phyloP scores from a whole-genome alignment of 2,888 invertebrate genomes.

The Punctoribates punctum region DNA sequence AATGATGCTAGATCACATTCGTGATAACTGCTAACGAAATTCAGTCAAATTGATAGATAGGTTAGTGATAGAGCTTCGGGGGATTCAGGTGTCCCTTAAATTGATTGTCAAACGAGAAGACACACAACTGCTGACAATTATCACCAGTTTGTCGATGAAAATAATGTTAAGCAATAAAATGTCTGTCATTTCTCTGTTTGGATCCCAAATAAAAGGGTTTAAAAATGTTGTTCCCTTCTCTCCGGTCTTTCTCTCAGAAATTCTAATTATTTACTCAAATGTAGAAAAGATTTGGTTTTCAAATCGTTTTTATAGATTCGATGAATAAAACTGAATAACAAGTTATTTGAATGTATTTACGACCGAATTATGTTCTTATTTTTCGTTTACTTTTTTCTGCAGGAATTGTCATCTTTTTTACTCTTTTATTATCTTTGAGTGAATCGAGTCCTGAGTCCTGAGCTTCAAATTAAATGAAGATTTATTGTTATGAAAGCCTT shows the following conservation, averaged over 20 bases:
- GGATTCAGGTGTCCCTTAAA: neutral
- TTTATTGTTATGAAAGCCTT: neutral
- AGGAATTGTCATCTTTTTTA: neutral
- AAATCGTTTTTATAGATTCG: neutral
- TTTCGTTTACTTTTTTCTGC: neutral
- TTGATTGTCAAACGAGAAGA: neutral
- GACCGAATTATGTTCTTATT: neutral
- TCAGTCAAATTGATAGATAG: too few relatives aligned
- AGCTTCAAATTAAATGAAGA: constrained; percentile 1
- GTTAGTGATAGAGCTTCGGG: constrained; percentile 2
- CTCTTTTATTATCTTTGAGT: neutral
- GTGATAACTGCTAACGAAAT: too few relatives aligned
- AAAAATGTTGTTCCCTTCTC: neutral
- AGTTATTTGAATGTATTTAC: neutral
- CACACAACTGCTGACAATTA: neutral
- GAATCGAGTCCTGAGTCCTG: neutral
- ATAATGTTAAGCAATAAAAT: constrained; percentile 9
- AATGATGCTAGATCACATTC: too few relatives aligned
- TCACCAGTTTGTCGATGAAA: constrained; percentile 17
- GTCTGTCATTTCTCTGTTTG: neutral
- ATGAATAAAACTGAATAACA: neutral
- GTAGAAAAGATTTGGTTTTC: neutral
- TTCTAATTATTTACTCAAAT: neutral
- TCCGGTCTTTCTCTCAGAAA: neutral
- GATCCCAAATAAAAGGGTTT: neutral